Evolutionary conservation across 2,888 invertebrate species (phyloP).

Genomic region (Amorpha juglandis): DNA sequence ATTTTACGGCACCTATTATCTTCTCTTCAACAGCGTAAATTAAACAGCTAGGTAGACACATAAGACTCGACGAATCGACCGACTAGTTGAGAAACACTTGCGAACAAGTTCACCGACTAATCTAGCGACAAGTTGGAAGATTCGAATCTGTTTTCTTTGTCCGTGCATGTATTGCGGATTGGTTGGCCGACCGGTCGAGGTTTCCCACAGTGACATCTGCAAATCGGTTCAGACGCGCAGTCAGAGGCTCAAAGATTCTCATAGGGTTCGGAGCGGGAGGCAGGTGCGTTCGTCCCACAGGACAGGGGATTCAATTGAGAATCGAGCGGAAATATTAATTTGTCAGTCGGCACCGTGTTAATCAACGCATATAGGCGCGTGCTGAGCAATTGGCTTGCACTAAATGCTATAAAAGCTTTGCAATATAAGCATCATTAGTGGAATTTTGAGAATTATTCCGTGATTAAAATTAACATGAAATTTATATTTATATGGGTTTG

Average conservation of each 20-base stretch:
- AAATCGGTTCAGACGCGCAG: slow-evolving; percentile 49
- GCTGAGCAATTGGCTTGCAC: slow-evolving; percentile 21
- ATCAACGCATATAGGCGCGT: slow-evolving; percentile 37
- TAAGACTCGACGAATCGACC: slow-evolving; percentile 51
- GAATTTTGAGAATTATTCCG: slow-evolving; percentile 13
- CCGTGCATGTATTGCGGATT: slow-evolving; percentile 55
- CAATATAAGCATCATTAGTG: slow-evolving; percentile 15
- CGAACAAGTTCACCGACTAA: slow-evolving; percentile 37
- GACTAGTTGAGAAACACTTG: slow-evolving; percentile 47
- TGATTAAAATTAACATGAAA: slow-evolving; percentile 3
- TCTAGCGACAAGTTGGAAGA: slow-evolving; percentile 50
- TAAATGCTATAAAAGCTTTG: slow-evolving; percentile 19
- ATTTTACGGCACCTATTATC: slow-evolving; percentile 77
- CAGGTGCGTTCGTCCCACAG: slow-evolving; percentile 63
- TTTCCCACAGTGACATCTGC: slow-evolving; percentile 52
- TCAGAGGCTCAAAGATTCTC: slow-evolving; percentile 41
- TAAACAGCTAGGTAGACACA: slow-evolving; percentile 69
- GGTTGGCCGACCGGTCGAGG: slow-evolving; percentile 52
- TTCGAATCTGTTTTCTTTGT: slow-evolving; percentile 80
- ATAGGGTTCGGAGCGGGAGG: slow-evolving; percentile 48
- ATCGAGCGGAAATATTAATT: slow-evolving; percentile 60
- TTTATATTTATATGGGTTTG: background rate
- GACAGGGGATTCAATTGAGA: slow-evolving; percentile 63
- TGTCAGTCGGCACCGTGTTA: slow-evolving; percentile 45
- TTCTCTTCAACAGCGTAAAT: slow-evolving; percentile 77